phyloP scores from a whole-genome alignment of 2,888 invertebrate genomes.

The Phragmatobia fuliginosa region DNA sequence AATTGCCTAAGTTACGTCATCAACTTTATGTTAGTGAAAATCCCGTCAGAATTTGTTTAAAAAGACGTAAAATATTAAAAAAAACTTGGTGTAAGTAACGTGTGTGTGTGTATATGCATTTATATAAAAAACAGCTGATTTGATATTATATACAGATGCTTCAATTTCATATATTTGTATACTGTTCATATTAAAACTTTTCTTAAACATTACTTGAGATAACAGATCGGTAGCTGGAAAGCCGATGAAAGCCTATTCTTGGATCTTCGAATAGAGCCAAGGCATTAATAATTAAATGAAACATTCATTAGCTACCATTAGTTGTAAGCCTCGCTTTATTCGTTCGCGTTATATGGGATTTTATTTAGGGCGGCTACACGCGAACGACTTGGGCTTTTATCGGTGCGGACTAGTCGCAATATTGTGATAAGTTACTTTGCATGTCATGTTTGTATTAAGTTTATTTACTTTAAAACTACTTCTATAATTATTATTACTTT shows the following conservation, averaged over 20 bases:
- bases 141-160: too few relatives aligned
- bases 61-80: too few relatives aligned
- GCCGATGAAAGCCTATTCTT: not conserved
- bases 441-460: too few relatives aligned
- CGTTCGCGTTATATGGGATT: conserved; percentile 27
- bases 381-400: conserved; percentile 12
- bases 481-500: too few relatives aligned
- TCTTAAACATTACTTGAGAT: not conserved
- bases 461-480: too few relatives aligned
- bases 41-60: too few relatives aligned
- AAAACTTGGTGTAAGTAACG: too few relatives aligned
- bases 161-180: too few relatives aligned
- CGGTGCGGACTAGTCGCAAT: not conserved
- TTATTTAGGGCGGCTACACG: conserved; percentile 29
- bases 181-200: not conserved
- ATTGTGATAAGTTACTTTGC: not conserved
- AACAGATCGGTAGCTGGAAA: not conserved
- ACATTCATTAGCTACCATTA: conserved; percentile 45
- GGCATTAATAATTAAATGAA: conserved; percentile 40
- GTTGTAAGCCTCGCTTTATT: conserved; percentile 41
- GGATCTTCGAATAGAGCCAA: conserved; percentile 15
- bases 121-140: too few relatives aligned
- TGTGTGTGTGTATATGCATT: too few relatives aligned
- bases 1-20: too few relatives aligned
- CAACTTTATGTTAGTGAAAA: too few relatives aligned